phyloP scores from a whole-genome alignment of 2,888 invertebrate genomes.

The Cryptosula pallasiana region DNA sequence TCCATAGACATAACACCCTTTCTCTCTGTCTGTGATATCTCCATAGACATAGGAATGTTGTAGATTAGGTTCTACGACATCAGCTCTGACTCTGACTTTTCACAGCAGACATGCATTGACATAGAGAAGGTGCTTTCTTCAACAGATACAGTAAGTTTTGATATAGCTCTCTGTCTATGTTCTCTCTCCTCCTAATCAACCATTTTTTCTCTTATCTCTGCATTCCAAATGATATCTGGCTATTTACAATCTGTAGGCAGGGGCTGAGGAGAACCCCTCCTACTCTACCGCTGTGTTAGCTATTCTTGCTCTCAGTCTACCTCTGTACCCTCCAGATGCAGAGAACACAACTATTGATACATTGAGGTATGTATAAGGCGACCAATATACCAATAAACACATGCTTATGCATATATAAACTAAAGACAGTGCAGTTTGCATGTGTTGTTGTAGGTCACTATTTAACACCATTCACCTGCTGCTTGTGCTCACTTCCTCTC shows the following conservation, averaged over 20 bases:
- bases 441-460: neutral
- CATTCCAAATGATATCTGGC: too few species aligned
- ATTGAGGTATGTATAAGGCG: too few species aligned
- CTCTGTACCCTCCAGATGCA: neutral
- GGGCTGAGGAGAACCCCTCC: neutral
- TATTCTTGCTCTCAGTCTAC: neutral
- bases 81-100: slow-evolving; percentile 1
- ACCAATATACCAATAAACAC: too few species aligned
- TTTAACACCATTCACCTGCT: neutral
- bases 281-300: neutral
- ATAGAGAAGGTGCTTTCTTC: neutral
- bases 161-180: neutral
- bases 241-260: too few species aligned
- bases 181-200: too few species aligned
- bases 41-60: too few species aligned
- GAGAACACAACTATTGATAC: neutral
- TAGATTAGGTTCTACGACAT: slow-evolving; percentile 11
- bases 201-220: too few species aligned
- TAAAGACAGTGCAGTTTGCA: too few species aligned
- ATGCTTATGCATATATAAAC: too few species aligned
- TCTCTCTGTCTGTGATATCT: neutral
- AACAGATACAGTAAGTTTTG: neutral
- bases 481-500: neutral
- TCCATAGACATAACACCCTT: neutral
- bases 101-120: neutral